Evolutionary conservation across 35 echinoderm and acorn worm genomes (phyloP).

Genomic region (Strongylocentrotus purpuratus): DNA sequence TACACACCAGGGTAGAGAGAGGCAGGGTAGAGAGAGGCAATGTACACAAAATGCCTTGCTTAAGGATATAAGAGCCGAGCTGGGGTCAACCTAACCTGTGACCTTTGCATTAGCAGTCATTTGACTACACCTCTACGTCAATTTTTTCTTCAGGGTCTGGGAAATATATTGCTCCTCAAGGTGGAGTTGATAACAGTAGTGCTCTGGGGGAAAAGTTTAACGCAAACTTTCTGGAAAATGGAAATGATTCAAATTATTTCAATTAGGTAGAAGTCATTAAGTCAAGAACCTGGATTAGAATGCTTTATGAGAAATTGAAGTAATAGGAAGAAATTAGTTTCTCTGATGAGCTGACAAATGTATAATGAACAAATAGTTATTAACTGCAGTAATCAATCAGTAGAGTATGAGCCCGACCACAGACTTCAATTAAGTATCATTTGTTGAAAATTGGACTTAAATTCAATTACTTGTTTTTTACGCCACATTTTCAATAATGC

Average conservation of each 20-base stretch:
- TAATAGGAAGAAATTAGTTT: background rate
- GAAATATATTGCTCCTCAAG: background rate
- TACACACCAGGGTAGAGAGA: too few species aligned
- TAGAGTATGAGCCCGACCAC: background rate
- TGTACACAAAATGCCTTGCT: too few species aligned
- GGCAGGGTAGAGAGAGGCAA: too few species aligned
- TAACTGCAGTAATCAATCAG: slow-evolving; percentile 16
- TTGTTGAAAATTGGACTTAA: slow-evolving; percentile 11
- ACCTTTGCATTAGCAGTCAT: background rate
- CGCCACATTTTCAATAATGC: background rate
- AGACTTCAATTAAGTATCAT: background rate
- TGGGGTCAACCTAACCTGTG: too few species aligned
- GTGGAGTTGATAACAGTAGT: background rate
- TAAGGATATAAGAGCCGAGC: too few species aligned
- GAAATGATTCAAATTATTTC: background rate
- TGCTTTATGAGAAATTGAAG: background rate
- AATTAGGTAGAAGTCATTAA: background rate
- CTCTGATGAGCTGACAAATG: background rate
- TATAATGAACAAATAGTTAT: background rate
- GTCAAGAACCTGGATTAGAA: background rate
- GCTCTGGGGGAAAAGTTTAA: background rate
- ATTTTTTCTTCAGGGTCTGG: too few species aligned
- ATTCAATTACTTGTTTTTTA: background rate
- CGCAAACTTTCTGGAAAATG: background rate
- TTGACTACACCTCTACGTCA: too few species aligned